Conservation (phyloP, 2,113 vertebrate genomes). For the Sapajus apella region DNA sequence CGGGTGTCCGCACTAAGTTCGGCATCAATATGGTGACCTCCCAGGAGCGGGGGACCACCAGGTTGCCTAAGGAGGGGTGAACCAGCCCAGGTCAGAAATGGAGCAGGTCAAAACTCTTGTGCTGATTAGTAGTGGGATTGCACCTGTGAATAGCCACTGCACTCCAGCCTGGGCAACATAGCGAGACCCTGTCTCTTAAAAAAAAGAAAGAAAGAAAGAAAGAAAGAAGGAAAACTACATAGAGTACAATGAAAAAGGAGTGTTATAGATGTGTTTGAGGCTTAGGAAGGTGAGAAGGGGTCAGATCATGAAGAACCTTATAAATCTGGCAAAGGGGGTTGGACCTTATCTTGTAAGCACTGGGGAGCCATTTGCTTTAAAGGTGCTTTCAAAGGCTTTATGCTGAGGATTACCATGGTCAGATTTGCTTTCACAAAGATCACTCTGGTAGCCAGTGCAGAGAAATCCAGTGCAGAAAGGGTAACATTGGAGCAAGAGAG, state of each 20-base stretch:
- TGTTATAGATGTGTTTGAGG: neutral
- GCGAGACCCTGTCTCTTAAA: no score
- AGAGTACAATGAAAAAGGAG: neutral
- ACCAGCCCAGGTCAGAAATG: no score
- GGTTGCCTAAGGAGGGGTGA: no score
- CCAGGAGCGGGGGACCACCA: no score
- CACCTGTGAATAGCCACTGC: no score
- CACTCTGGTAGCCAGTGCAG: neutral
- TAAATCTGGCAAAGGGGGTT: neutral
- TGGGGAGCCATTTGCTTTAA: constrained; percentile 38
- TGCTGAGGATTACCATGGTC: neutral
- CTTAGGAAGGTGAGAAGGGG: neutral
- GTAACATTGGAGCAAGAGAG: neutral
- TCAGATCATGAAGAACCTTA: constrained; percentile 30
- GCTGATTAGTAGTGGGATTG: no score
- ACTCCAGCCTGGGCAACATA: no score
- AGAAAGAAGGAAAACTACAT: neutral
- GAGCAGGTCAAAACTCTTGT: no score
- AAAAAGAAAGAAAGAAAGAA: no score
- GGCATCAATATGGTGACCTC: no score
- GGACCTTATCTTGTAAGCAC: constrained; percentile 21
- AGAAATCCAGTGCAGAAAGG: constrained; percentile 18
- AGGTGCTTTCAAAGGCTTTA: constrained; percentile 43
- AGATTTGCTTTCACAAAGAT: constrained; percentile 43
- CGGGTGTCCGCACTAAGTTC: no score